A percentile compares a stretch with the other conserved stretches of the same genome.
phyloP scores from a whole-genome alignment of 2,888 invertebrate species.

The Sericinus montela region DNA sequence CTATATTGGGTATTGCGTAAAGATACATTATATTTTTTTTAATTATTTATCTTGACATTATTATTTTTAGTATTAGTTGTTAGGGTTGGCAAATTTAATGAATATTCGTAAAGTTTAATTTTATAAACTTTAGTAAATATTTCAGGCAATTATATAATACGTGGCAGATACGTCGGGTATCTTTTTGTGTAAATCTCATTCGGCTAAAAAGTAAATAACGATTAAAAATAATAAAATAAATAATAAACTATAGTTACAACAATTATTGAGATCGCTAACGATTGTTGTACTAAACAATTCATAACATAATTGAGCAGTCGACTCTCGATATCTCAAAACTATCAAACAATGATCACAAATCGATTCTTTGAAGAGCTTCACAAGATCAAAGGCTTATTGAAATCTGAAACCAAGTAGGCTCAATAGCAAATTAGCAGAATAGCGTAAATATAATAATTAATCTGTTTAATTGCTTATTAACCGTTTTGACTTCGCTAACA shows the following conservation, averaged over 20 bases:
- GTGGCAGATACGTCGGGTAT: no score
- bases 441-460: slow-evolving; percentile 70
- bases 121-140: no score
- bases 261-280: slow-evolving; percentile 2
- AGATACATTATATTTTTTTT: no score
- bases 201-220: no score
- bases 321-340: slow-evolving; percentile 47
- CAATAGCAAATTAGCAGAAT: slow-evolving; percentile 62
- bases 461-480: slow-evolving; percentile 76
- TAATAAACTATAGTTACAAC: background rate
- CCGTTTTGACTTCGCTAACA: slow-evolving; percentile 49
- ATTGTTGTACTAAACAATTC: slow-evolving; percentile 15
- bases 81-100: no score
- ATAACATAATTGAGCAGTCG: slow-evolving; percentile 42
- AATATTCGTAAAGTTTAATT: no score
- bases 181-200: no score
- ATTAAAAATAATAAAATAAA: background rate
- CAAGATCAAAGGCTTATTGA: slow-evolving; percentile 62
- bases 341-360: slow-evolving; percentile 64
- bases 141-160: no score
- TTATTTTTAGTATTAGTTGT: no score
- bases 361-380: slow-evolving; percentile 47
- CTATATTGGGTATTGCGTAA: no score
- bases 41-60: no score
- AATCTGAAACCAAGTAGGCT: slow-evolving; percentile 37